phyloP scores from a whole-genome alignment of 2,113 vertebrate species.

The Cyprinus carpio region DNA sequence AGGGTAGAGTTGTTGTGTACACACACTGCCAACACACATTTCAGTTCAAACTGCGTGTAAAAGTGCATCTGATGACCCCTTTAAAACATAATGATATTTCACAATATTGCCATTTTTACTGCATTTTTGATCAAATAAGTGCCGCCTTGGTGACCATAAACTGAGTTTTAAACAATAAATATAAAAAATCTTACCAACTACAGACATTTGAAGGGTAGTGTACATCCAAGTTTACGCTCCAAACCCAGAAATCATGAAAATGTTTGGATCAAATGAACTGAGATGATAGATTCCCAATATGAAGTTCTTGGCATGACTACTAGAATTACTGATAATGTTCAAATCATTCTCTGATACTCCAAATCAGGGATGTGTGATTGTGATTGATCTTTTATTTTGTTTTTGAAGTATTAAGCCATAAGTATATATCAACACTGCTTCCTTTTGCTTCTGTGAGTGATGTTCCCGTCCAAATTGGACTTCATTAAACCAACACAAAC shows the following conservation, averaged over 20 bases:
- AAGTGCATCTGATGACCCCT: no score
- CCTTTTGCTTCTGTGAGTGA: slow-evolving; percentile 13
- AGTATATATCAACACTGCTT: slow-evolving; percentile 3
- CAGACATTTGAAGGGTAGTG: not conserved
- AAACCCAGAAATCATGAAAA: not conserved
- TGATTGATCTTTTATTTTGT: slow-evolving; percentile 3
- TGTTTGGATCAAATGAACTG: not conserved
- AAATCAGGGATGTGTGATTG: not conserved
- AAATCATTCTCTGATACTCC: not conserved
- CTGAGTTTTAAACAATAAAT: no score
- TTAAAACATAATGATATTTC: not conserved
- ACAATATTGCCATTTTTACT: not conserved
- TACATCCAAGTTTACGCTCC: not conserved
- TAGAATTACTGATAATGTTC: not conserved
- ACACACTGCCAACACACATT: no score
- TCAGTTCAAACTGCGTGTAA: no score
- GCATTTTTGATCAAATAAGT: not conserved
- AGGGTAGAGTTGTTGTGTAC: no score
- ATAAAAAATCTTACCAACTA: not conserved
- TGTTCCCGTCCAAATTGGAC: not conserved
- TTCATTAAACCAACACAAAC: slow-evolving; percentile 39
- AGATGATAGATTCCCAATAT: not conserved
- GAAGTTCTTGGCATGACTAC: not conserved
- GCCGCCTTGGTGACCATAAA: not conserved
- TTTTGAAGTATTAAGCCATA: not conserved